A percentile compares a stretch with the other conserved stretches of the same genome.
Conservation (phyloP, 2,888 invertebrate genomes). For the Hydrotaea diabolus region DNA sequence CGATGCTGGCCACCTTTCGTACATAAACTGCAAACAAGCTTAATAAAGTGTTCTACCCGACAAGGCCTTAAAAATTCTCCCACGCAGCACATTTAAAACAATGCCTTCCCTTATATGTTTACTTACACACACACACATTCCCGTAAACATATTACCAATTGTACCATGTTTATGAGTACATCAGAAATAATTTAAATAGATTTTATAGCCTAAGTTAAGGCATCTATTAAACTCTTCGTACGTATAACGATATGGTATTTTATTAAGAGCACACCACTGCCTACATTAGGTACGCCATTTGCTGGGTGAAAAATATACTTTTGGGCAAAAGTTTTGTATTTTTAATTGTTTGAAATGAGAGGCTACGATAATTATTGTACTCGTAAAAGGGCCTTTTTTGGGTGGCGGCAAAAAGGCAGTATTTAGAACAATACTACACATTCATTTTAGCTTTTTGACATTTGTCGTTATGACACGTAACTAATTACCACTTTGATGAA, state of each 20-base stretch:
- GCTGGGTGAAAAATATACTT: conserved; percentile 2
- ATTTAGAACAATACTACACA: neutral
- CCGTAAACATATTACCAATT: conserved; percentile 1
- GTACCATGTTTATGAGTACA: conserved; percentile 20
- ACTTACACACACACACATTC: neutral
- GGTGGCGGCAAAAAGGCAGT: neutral
- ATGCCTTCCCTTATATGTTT: no score
- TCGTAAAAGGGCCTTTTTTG: neutral
- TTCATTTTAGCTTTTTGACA: neutral
- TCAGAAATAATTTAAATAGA: conserved; percentile 45
- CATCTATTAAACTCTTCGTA: conserved; percentile 41
- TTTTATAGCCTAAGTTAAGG: conserved; percentile 50
- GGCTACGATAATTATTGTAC: conserved; percentile 5
- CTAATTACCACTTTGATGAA: conserved; percentile 22
- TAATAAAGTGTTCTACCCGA: no score
- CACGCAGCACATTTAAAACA: no score
- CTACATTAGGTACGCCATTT: neutral
- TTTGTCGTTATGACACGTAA: conserved; percentile 9
- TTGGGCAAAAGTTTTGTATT: conserved; percentile 18
- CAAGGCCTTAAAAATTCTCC: no score
- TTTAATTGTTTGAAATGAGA: conserved; percentile 26
- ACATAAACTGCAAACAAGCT: no score
- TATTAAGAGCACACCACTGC: conserved; percentile 23
- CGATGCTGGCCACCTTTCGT: no score
- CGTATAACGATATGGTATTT: conserved; percentile 34